Evolutionary conservation across 2,113 vertebrate genomes (phyloP).

Genomic region (Stercorarius parasiticus): DNA sequence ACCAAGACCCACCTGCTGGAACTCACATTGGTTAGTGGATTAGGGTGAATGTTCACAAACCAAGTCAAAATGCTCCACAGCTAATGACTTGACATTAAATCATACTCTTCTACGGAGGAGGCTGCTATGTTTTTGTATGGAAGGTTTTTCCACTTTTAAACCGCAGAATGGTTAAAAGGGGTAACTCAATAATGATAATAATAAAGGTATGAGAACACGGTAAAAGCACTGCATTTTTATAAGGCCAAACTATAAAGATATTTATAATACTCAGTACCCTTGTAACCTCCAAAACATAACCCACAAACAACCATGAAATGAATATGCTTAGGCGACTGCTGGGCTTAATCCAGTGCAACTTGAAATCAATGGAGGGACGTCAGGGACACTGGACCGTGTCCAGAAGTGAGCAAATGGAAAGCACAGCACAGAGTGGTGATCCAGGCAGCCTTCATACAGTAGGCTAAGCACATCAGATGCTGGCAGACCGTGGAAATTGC

Average conservation of each 20-base stretch:
- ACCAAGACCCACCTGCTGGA: neutral
- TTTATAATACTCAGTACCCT: neutral
- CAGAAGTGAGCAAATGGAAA: neutral
- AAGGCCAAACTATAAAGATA: conserved; percentile 9
- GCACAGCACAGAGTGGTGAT: neutral
- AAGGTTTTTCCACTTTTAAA: neutral
- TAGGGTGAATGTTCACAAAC: neutral
- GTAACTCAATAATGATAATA: neutral
- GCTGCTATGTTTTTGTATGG: neutral
- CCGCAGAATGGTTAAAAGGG: neutral
- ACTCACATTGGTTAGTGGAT: neutral
- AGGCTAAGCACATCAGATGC: neutral
- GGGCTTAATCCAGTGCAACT: neutral
- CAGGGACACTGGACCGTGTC: neutral
- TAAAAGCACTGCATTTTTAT: neutral
- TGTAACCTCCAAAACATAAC: conserved; percentile 12
- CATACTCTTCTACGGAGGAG: neutral
- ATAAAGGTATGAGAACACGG: neutral
- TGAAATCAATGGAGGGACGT: conserved; percentile 11
- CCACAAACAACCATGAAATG: conserved; percentile 18
- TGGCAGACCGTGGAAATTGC: neutral
- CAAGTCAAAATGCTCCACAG: neutral
- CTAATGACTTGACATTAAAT: neutral
- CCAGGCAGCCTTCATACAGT: neutral
- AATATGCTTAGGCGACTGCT: conserved; percentile 17